phyloP scores from a whole-genome alignment of 1,140 invertebrate species.

The Apolygus lucorum region DNA sequence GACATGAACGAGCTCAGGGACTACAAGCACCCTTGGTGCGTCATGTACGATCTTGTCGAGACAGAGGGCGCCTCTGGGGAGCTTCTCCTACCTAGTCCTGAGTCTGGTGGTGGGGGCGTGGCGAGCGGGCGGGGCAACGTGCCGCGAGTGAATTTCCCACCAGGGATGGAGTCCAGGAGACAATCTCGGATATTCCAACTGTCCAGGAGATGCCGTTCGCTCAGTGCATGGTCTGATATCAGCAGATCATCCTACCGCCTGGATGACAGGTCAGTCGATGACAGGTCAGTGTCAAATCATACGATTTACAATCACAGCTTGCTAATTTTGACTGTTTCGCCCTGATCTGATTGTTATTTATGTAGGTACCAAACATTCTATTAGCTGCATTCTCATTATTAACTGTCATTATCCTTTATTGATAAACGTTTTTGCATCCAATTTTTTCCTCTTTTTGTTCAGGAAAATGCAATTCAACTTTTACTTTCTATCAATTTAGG shows the following conservation, averaged over 20 bases:
- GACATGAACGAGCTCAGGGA: conserved; percentile 12
- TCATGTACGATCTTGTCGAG: conserved; percentile 29
- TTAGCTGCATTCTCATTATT: too few species aligned
- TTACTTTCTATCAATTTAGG: too few species aligned
- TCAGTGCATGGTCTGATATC: conserved; percentile 28
- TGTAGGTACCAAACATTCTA: too few species aligned
- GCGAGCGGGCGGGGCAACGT: not conserved
- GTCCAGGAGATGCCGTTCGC: conserved; percentile 21
- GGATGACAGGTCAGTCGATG: conserved; percentile 23
- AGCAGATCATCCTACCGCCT: conserved; percentile 25
- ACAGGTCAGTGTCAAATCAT: conserved; percentile 16
- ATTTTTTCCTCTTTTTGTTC: too few species aligned
- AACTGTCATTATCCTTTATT: too few species aligned
- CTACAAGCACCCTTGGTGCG: conserved; percentile 30
- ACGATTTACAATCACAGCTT: too few species aligned
- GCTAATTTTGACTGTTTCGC: too few species aligned
- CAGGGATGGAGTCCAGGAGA: conserved; percentile 19
- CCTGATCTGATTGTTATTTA: too few species aligned
- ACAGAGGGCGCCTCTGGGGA: conserved; percentile 24
- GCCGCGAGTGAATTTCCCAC: conserved; percentile 27
- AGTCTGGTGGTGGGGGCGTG: not conserved
- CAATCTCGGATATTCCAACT: conserved; percentile 17
- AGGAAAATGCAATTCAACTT: too few species aligned
- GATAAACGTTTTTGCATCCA: too few species aligned
- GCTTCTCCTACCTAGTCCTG: conserved; percentile 24